Conservation (phyloP, 2,797 vertebrate genomes). For the Mormyrus hasselquistii region DNA sequence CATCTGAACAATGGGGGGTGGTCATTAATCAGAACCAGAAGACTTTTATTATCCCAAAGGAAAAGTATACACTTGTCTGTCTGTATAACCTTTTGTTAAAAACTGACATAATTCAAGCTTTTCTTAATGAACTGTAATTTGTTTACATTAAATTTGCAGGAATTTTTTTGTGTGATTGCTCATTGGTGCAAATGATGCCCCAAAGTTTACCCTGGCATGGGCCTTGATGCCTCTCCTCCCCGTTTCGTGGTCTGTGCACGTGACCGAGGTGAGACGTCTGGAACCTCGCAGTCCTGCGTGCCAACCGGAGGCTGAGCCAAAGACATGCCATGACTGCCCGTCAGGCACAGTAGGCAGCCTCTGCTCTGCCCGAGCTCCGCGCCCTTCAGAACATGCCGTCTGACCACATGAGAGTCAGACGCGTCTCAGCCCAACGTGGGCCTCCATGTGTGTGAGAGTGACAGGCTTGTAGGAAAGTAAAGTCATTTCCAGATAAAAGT, state of each 20-base stretch:
- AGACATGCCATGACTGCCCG: neutral
- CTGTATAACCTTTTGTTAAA: neutral
- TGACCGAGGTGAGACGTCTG: neutral
- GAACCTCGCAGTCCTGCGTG: conserved; percentile 6
- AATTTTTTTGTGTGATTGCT: neutral
- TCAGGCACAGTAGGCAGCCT: neutral
- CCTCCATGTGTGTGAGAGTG: conserved; percentile 41
- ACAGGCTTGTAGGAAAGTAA: conserved; percentile 39
- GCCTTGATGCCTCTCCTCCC: neutral
- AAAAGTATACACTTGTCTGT: neutral
- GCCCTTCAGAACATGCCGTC: neutral
- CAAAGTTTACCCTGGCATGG: neutral
- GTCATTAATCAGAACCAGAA: neutral
- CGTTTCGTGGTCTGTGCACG: neutral
- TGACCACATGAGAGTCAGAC: neutral
- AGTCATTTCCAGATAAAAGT: conserved; percentile 33
- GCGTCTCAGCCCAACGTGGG: neutral
- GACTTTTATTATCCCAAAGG: neutral
- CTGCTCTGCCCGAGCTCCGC: neutral
- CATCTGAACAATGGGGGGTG: neutral
- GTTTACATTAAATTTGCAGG: neutral
- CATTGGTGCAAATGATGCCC: neutral
- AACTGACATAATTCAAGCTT: neutral
- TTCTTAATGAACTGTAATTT: neutral
- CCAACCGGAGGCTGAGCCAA: neutral